phyloP scores from a whole-genome alignment of 1,140 invertebrate genomes.

The Lethrus apterus region DNA sequence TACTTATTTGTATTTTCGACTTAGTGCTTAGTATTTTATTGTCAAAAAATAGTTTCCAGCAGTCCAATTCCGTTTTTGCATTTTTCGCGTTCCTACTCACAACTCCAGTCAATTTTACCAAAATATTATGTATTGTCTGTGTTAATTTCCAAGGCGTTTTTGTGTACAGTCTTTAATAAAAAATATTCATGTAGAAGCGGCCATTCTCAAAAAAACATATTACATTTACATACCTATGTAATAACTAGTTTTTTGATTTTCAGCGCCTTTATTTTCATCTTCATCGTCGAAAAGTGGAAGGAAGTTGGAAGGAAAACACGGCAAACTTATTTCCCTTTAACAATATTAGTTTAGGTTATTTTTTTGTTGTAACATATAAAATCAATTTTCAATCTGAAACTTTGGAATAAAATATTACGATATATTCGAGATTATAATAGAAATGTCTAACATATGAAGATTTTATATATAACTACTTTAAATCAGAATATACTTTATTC shows the following conservation, averaged over 20 bases:
- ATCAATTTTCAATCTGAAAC: no score
- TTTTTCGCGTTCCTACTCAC: background rate
- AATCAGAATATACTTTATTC: constrained; percentile 26
- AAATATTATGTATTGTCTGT: background rate
- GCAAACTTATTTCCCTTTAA: no score
- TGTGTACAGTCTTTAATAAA: background rate
- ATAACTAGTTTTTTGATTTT: background rate
- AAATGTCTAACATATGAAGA: no score
- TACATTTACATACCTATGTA: background rate
- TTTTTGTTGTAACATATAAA: no score
- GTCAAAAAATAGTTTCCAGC: constrained; percentile 1
- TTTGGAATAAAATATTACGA: no score
- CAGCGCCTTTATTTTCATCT: background rate
- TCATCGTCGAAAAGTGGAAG: no score
- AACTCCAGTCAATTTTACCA: background rate
- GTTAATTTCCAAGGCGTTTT: background rate
- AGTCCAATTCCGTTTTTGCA: background rate
- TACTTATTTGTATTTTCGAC: background rate
- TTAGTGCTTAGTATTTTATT: background rate
- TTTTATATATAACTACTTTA: no score
- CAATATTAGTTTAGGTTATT: no score
- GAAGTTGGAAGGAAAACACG: no score
- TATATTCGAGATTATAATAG: no score
- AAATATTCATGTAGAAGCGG: background rate
- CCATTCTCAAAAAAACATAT: background rate